phyloP scores from a whole-genome alignment of 2,113 vertebrate species.

The Macrotis lagotis region DNA sequence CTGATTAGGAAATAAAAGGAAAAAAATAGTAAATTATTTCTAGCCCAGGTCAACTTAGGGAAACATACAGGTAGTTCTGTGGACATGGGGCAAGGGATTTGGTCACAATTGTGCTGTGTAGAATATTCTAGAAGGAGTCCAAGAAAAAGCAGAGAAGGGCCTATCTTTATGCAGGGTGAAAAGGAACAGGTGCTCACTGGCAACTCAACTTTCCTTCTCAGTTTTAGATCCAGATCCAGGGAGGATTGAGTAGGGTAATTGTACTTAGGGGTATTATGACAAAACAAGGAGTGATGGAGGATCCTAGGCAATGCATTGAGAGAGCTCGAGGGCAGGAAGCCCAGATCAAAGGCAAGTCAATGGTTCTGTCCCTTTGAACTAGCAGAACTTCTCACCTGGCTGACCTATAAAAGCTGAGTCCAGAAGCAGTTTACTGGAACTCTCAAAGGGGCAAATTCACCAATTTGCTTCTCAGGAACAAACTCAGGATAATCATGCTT shows the following conservation, averaged over 20 bases:
- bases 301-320: background rate
- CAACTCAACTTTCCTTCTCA: too few relatives aligned
- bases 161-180: background rate
- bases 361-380: background rate
- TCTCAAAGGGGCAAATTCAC: background rate
- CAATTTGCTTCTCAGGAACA: background rate
- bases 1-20: background rate
- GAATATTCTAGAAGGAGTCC: background rate
- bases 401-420: too few relatives aligned
- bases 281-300: background rate
- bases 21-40: background rate
- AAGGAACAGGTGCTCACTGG: too few relatives aligned
- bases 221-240: background rate
- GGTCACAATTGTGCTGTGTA: background rate
- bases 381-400: background rate
- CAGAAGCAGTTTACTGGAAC: background rate
- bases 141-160: background rate
- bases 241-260: background rate
- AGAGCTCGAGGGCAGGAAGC: background rate
- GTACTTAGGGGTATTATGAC: background rate
- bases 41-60: background rate
- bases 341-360: background rate
- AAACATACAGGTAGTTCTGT: background rate
- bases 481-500: background rate
- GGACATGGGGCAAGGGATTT: background rate